phyloP scores from a whole-genome alignment of 2,797 vertebrate species.

The Trachops cirrhosus region DNA sequence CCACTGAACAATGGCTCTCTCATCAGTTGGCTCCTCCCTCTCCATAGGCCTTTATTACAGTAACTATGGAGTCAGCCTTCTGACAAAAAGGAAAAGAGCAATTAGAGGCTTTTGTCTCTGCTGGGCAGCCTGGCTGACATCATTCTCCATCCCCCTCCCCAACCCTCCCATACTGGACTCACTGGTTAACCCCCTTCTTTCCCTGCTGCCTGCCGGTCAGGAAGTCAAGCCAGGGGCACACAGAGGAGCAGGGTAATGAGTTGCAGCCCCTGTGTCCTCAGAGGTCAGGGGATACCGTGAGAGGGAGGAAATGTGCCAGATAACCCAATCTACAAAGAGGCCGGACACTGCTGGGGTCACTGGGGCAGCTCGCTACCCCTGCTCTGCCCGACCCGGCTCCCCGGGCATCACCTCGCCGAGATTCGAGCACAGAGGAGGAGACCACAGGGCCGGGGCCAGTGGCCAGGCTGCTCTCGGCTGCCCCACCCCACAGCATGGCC shows the following conservation, averaged over 20 bases:
- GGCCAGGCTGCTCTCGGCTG: accelerated
- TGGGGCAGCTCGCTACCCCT: neutral
- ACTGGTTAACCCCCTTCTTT: constrained; percentile 52
- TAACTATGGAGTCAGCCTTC: constrained; percentile 64
- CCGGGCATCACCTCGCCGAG: accelerated
- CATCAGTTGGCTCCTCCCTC: constrained; percentile 14
- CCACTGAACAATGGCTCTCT: constrained; percentile 37
- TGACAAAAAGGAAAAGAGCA: constrained; percentile 68
- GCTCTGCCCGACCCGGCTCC: neutral
- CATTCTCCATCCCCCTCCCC: constrained; percentile 13
- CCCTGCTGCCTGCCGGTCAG: neutral
- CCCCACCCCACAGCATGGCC: neutral
- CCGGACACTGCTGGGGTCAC: neutral
- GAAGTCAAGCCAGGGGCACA: neutral
- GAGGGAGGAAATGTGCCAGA: neutral
- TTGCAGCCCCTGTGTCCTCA: neutral
- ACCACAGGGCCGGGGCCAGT: neutral
- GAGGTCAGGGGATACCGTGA: neutral
- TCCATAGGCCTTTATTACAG: constrained; percentile 53
- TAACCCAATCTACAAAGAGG: neutral
- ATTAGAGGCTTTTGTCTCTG: constrained; percentile 60
- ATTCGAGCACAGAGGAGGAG: neutral
- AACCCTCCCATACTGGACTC: neutral
- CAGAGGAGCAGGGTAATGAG: neutral
- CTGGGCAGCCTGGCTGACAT: constrained; percentile 64